Conservation (phyloP, 2,888 invertebrate genomes). For the Pheosia gnoma region DNA sequence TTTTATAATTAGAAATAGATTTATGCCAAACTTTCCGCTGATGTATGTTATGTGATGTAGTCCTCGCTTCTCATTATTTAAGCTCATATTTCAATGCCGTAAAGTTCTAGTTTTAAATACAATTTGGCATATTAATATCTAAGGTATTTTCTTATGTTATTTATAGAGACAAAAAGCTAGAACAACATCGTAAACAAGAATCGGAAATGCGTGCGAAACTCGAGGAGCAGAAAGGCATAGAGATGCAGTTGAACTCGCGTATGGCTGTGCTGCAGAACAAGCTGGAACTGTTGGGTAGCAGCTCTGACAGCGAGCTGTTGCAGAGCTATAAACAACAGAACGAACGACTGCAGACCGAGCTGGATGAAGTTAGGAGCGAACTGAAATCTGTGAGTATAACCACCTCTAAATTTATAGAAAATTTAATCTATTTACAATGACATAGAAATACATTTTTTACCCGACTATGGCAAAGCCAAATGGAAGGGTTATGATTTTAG, state of each 20-base stretch:
- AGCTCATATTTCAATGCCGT: no score
- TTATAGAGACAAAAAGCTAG: conserved; percentile 70
- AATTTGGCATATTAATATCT: no score
- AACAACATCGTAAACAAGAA: conserved; percentile 72
- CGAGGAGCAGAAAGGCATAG: conserved; percentile 71
- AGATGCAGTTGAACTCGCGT: conserved; percentile 70
- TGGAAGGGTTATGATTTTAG: no score
- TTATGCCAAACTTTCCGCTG: no score
- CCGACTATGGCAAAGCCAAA: no score
- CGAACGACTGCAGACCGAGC: conserved; percentile 62
- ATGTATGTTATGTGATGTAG: no score
- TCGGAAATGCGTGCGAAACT: conserved; percentile 64
- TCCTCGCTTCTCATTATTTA: no score
- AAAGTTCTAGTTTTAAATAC: no score
- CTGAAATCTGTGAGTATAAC: conserved; percentile 60
- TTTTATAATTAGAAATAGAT: no score
- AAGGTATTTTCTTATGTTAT: not conserved
- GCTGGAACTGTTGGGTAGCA: conserved; percentile 60
- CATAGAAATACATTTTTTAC: no score
- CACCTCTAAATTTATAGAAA: no score
- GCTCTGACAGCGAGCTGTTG: conserved; percentile 59
- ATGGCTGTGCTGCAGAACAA: conserved; percentile 71
- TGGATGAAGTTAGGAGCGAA: conserved; percentile 64
- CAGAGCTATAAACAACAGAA: conserved; percentile 66
- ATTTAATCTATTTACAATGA: no score